phyloP scores from a whole-genome alignment of 2,888 invertebrate genomes.

The Agrilus mali region DNA sequence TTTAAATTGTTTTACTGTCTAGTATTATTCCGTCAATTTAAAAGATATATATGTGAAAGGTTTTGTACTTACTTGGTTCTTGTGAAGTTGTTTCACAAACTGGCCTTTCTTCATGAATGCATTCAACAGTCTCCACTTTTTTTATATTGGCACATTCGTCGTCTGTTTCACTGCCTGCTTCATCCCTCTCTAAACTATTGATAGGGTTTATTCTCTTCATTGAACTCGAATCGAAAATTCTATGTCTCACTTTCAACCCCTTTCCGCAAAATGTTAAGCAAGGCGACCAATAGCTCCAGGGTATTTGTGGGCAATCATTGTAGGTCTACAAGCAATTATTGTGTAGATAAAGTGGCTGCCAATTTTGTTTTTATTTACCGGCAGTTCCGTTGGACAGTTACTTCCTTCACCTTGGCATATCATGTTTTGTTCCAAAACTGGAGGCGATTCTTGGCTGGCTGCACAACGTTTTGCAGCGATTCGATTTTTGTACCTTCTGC shows the following conservation, averaged over 20 bases:
- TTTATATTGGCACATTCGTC: conserved; percentile 34
- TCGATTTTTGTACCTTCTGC: conserved; percentile 49
- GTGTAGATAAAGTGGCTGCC: neutral
- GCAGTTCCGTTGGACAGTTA: conserved; percentile 26
- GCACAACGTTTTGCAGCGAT: conserved; percentile 52
- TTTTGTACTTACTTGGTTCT: conserved; percentile 11
- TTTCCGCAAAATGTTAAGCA: conserved; percentile 70
- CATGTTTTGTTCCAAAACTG: conserved; percentile 36
- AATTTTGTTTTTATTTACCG: conserved; percentile 5
- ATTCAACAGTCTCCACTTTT: conserved; percentile 39
- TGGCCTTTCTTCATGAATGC: conserved; percentile 27
- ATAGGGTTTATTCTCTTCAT: conserved; percentile 2
- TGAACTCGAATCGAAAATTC: conserved; percentile 26
- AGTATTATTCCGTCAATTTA: too few relatives aligned
- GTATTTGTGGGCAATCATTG: conserved; percentile 45
- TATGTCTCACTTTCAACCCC: conserved; percentile 51
- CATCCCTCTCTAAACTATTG: conserved; percentile 10
- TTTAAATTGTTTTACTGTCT: neutral
- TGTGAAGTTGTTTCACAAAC: conserved; percentile 23
- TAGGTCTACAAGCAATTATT: neutral
- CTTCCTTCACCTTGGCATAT: conserved; percentile 32
- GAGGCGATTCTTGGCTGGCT: conserved; percentile 32
- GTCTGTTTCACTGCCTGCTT: conserved; percentile 21
- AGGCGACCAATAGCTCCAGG: conserved; percentile 73
- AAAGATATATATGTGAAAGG: neutral